A percentile compares a stretch with the other conserved stretches of the same genome.
Conservation (phyloP, 1,140 invertebrate species). For the Drosophila littoralis region DNA sequence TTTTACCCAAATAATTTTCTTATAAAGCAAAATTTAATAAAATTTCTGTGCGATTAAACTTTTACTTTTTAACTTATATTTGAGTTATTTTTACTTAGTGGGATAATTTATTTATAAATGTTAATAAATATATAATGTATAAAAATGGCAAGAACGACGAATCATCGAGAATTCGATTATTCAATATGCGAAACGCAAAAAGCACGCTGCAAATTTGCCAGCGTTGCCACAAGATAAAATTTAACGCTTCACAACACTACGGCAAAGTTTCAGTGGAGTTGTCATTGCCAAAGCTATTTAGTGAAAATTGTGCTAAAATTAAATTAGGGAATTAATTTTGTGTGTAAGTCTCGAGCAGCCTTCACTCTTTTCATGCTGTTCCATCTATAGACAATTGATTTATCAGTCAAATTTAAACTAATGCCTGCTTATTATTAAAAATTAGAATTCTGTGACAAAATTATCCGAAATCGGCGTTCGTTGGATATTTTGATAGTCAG, state of each 20-base stretch:
- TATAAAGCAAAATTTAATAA: slow-evolving; percentile 4
- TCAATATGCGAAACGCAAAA: neutral
- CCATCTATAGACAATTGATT: slow-evolving; percentile 7
- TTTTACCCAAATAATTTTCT: neutral
- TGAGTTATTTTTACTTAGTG: neutral
- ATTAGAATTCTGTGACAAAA: slow-evolving; percentile 15
- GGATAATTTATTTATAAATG: neutral
- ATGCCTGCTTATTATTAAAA: slow-evolving; percentile 1
- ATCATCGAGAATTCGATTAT: neutral
- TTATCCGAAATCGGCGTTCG: slow-evolving; percentile 18
- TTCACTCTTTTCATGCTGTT: neutral
- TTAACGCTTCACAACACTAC: neutral
- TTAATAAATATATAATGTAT: too few species aligned
- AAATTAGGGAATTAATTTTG: neutral
- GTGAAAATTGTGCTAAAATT: neutral
- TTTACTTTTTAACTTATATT: neutral
- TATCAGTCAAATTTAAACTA: slow-evolving; percentile 10
- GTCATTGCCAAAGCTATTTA: neutral
- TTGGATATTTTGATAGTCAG: slow-evolving; percentile 12
- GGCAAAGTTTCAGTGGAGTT: neutral
- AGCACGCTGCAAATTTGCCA: neutral
- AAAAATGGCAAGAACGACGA: neutral
- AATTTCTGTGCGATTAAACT: slow-evolving; percentile 5
- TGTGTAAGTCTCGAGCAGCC: neutral
- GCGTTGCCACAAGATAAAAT: neutral